Conservation (phyloP, 2,797 vertebrate genomes). For the Ateles fusciceps region DNA sequence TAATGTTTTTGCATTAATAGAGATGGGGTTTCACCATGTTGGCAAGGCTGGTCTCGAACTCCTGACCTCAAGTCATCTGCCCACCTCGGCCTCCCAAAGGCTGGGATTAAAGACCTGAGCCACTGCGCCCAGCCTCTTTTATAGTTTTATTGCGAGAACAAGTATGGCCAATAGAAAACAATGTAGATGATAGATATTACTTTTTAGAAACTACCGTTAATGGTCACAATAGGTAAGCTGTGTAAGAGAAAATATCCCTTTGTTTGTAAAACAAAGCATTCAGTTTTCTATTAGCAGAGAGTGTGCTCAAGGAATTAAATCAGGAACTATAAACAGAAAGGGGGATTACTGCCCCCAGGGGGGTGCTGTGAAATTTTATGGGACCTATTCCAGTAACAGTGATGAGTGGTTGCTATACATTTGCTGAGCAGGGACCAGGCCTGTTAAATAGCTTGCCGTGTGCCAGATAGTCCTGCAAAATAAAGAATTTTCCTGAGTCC, state of each 20-base stretch:
- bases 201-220: not conserved
- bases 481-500: not conserved
- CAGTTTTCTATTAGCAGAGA: not conserved
- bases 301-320: not conserved
- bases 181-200: not conserved
- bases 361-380: not conserved
- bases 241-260: not conserved
- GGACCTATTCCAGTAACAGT: not conserved
- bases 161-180: not conserved
- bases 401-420: not conserved
- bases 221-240: not conserved
- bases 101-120: not conserved
- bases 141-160: not conserved
- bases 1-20: not conserved
- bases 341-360: not conserved
- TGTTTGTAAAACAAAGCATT: conserved; percentile 21
- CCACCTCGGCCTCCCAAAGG: not conserved
- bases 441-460: not conserved
- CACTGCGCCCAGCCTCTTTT: not conserved
- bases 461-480: not conserved
- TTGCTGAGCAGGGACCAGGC: not conserved
- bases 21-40: not conserved
- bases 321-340: not conserved
- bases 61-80: not conserved
- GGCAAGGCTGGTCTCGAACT: not conserved